Evolutionary conservation across 1,140 invertebrate species (phyloP), one percentile per base, ranked within the genome.

Genomic region (Microplitis demolitor): DNA sequence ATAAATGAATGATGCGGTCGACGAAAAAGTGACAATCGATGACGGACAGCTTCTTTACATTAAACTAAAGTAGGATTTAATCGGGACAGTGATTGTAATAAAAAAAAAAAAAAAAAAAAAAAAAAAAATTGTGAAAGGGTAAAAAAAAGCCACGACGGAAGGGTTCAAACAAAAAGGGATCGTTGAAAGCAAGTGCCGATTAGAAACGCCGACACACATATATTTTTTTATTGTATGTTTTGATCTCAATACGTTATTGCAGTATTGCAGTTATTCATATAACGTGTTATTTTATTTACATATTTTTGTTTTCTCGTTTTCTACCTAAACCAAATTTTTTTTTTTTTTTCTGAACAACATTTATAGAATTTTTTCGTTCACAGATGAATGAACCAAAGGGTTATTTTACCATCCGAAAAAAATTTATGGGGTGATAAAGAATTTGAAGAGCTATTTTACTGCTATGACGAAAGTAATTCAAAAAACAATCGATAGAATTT

Each of bases 131-230:
- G 24, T 24, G 24, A 2, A 24, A 24, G 24, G 24, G 24, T 63
- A 71, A 69, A 62, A 71, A 64, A 66, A 69, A 60, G 74, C 70
- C 70, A 70, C 56, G 60, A 67, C 60, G 67, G 73, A 78, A 76
- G 73, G 63, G 70, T 80, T 84, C 76, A 83, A 85, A 84, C 80
- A 84, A 84, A 83, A 79, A 79, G 84, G 79, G 66, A 78, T 84
- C 83, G 80, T 85, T 85, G 85, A 79, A 81, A 83, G 82, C 82
- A 85, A 85, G 84, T 83, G 77, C 74, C 84, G 83, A 85, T 85
- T 84, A 83, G 83, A 85, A 84, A 83, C 76, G 75, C 71, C 75
- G 74, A 79, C 77, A 74, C 1, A 54, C 69, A 56, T 45, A 14
- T 16, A 31, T 34, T 34, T 34, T 60, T 34, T 31, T 9, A 6